phyloP scores from a whole-genome alignment of 2,888 invertebrate genomes.

The Strigamia crassipes region DNA sequence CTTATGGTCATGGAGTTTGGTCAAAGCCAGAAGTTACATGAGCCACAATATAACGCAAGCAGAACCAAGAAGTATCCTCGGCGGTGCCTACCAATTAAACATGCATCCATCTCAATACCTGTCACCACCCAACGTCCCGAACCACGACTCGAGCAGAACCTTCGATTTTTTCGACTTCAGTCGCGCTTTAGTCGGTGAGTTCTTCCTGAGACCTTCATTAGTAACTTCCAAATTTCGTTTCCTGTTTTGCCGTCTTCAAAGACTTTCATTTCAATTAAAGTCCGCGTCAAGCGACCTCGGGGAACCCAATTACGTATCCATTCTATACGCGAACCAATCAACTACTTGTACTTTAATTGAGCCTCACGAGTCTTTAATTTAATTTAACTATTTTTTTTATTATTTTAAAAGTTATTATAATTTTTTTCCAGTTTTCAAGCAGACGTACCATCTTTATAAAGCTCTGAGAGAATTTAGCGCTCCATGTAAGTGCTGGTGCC shows the following conservation, averaged over 20 bases:
- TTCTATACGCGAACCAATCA: neutral
- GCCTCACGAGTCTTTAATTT: neutral
- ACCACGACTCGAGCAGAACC: neutral
- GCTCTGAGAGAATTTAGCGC: slow-evolving; percentile 51
- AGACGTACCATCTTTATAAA: slow-evolving; percentile 51
- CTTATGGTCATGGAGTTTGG: slow-evolving; percentile 13
- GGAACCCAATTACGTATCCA: neutral
- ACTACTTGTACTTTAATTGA: neutral
- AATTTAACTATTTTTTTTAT: neutral
- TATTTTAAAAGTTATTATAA: neutral
- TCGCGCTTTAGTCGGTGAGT: slow-evolving; percentile 36
- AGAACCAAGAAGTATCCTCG: neutral
- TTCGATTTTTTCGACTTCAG: slow-evolving; percentile 42
- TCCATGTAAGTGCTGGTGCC: slow-evolving; percentile 50
- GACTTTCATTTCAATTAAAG: slow-evolving; percentile 3
- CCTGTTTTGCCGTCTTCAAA: slow-evolving; percentile 1
- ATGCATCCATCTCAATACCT: slow-evolving; percentile 1
- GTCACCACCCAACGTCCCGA: neutral
- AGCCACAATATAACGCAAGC: neutral
- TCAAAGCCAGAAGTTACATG: slow-evolving; percentile 27
- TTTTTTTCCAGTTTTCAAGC: slow-evolving; percentile 49
- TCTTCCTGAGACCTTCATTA: neutral
- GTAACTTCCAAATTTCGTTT: neutral
- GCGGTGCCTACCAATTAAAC: neutral
- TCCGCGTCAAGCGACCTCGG: neutral